Evolutionary conservation across 2,888 invertebrate genomes (phyloP).

Genomic region (Watsonalla cultraria): DNA sequence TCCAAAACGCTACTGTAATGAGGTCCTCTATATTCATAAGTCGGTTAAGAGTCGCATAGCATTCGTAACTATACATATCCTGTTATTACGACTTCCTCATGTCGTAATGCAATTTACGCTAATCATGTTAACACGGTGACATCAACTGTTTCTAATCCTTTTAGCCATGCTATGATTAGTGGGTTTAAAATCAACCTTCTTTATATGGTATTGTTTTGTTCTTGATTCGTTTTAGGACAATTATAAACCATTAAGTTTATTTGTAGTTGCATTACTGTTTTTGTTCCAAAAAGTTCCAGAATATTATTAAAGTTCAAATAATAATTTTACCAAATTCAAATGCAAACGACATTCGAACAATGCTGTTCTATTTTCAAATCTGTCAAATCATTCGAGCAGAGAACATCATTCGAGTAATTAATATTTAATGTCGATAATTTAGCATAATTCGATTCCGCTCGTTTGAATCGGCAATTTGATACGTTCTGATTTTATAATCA

Average conservation of each 20-base stretch:
- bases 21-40: slow-evolving; percentile 7
- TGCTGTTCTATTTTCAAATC: no score
- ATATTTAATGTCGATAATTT: background rate
- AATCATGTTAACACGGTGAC: slow-evolving; percentile 62
- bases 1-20: slow-evolving; percentile 4
- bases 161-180: slow-evolving; percentile 24
- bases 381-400: background rate
- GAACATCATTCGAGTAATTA: background rate
- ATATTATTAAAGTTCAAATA: no score
- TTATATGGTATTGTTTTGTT: background rate
- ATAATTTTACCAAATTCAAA: no score
- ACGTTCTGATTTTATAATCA: slow-evolving; percentile 1
- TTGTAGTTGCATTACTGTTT: no score
- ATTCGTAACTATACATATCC: slow-evolving; percentile 44
- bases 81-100: slow-evolving; percentile 48
- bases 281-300: no score
- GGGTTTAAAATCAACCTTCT: background rate
- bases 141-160: slow-evolving; percentile 46
- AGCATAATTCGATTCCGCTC: background rate
- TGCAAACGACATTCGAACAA: no score
- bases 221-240: no score
- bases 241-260: no score
- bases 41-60: slow-evolving; percentile 14
- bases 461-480: background rate
- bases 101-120: slow-evolving; percentile 63